Conservation (phyloP, 2,797 vertebrate species). For the Catostomus latipinnis region DNA sequence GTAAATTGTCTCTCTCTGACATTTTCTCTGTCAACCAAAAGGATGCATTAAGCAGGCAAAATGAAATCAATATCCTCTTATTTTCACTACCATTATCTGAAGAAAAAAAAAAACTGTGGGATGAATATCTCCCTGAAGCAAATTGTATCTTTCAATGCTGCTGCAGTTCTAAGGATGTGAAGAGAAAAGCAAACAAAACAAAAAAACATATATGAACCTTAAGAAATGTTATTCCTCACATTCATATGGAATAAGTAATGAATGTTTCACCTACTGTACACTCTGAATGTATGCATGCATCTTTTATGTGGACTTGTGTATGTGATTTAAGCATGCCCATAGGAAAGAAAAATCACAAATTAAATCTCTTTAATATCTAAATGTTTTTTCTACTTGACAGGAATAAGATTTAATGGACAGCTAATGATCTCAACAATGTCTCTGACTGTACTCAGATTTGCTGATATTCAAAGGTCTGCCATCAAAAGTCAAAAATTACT, state of each 20-base stretch:
- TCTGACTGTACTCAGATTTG: too few species aligned
- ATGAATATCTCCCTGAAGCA: background rate
- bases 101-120: background rate
- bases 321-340: too few species aligned
- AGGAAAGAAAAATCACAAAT: too few species aligned
- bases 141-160: conserved; percentile 3
- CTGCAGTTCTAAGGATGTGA: background rate
- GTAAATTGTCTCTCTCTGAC: background rate
- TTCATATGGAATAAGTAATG: background rate
- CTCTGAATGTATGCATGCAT: too few species aligned
- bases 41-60: conserved; percentile 30
- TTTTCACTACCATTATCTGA: conserved; percentile 32
- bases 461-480: too few species aligned
- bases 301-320: too few species aligned
- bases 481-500: too few species aligned
- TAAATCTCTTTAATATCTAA: too few species aligned
- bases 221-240: background rate
- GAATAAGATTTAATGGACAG: too few species aligned
- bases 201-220: background rate
- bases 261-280: too few species aligned
- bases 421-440: too few species aligned
- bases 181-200: background rate
- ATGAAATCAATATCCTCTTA: conserved; percentile 32
- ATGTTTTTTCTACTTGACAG: too few species aligned
- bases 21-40: conserved; percentile 6